Evolutionary conservation across 1,140 invertebrate species (phyloP).

Genomic region (Nasonia giraulti): DNA sequence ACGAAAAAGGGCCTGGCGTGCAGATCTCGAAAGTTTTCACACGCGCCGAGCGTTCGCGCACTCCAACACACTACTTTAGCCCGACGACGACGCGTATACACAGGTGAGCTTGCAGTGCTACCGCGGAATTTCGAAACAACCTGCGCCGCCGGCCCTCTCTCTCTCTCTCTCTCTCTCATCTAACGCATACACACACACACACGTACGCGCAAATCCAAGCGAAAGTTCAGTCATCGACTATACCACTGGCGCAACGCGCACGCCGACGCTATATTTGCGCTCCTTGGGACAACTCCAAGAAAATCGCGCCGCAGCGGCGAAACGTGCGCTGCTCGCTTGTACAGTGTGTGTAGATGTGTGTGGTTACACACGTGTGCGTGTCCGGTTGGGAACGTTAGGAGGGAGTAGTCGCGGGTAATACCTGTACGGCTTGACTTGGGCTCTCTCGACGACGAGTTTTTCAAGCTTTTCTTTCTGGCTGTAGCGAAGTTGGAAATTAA

Average conservation of each 20-base stretch:
- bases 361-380: background rate
- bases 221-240: slow-evolving; percentile 43
- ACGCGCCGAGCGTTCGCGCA: background rate
- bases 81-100: background rate
- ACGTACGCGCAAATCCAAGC: slow-evolving; percentile 7
- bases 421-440: too few relatives aligned
- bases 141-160: background rate
- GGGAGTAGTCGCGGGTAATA: too few relatives aligned
- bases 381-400: background rate
- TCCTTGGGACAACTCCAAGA: slow-evolving; percentile 43
- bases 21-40: background rate
- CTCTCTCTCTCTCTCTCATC: background rate
- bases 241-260: background rate
- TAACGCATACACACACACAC: background rate
- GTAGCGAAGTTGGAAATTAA: too few relatives aligned
- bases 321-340: background rate
- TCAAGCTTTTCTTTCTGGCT: too few relatives aligned
- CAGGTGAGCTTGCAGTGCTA: background rate
- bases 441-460: too few relatives aligned
- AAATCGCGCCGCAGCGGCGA: slow-evolving; percentile 2
- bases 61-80: background rate
- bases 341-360: background rate
- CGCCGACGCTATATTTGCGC: slow-evolving; percentile 40
- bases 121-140: slow-evolving; percentile 49
- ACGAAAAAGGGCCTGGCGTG: background rate